These are phyloP conservation scores for Glyphotaelius pellucidus DNA, from an alignment of 2,888 invertebrate genomes.

Conservation along the genomic window DNA sequence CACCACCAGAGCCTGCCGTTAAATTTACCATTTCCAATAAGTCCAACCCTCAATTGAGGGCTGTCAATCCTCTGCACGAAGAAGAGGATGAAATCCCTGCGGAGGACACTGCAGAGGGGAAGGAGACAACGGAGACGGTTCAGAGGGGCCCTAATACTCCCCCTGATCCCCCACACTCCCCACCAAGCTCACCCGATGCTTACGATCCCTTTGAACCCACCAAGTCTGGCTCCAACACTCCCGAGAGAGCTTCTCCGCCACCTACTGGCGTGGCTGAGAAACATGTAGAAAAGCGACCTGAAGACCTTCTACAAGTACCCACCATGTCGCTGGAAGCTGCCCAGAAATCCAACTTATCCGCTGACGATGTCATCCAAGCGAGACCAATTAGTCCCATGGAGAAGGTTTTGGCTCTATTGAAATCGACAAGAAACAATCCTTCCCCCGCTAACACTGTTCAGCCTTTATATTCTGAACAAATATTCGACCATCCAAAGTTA, in stretches of 20 bases:
- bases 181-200: constrained; percentile 86
- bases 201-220: constrained; percentile 96
- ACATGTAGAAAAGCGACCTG: constrained; percentile 57
- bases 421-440: constrained; percentile 74
- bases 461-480: constrained; percentile 67
- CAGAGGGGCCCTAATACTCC: constrained; percentile 86
- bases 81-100: constrained; percentile 73
- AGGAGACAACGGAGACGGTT: constrained; percentile 68
- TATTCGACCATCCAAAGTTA: constrained; percentile 63
- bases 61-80: constrained; percentile 81
- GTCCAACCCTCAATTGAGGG: constrained; percentile 76
- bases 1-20: constrained; percentile 84
- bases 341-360: constrained; percentile 75
- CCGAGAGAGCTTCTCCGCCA: constrained; percentile 70
- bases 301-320: constrained; percentile 67
- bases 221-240: constrained; percentile 85
- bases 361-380: constrained; percentile 75
- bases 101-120: constrained; percentile 67
- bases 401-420: constrained; percentile 79
- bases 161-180: constrained; percentile 82
- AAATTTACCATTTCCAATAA: constrained; percentile 80
- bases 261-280: constrained; percentile 65
- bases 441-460: constrained; percentile 69
- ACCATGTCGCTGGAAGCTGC: constrained; percentile 75
- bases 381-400: constrained; percentile 79